Percentiles rank a stretch among this genome's conserved stretches.
phyloP scores from a whole-genome alignment of 2,888 invertebrate species.

The Perizoma affinitatum region DNA sequence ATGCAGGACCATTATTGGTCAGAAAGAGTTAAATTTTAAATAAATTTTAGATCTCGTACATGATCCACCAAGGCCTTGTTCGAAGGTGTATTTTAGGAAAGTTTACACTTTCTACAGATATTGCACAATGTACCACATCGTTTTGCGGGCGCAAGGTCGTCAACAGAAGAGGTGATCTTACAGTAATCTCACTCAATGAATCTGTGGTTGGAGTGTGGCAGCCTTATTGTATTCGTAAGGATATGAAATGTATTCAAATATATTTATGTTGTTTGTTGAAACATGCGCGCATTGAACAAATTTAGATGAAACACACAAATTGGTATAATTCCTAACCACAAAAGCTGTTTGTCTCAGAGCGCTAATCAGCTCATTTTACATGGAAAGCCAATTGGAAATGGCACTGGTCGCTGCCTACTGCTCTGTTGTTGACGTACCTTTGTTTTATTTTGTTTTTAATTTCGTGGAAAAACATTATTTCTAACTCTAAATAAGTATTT shows the following conservation, averaged over 20 bases:
- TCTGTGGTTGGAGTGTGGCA: too few relatives aligned
- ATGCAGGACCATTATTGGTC: background rate
- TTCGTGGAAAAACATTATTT: conserved; percentile 15
- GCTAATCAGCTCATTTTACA: background rate
- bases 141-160: conserved; percentile 53
- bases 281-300: too few relatives aligned
- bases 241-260: too few relatives aligned
- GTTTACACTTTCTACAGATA: conserved; percentile 60
- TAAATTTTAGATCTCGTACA: conserved; percentile 35
- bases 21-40: conserved; percentile 8
- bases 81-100: conserved; percentile 54
- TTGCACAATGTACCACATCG: conserved; percentile 43
- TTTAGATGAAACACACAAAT: background rate
- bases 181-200: too few relatives aligned
- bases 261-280: too few relatives aligned
- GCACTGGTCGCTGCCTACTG: too few relatives aligned
- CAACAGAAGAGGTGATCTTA: too few relatives aligned
- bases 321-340: background rate
- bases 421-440: too few relatives aligned
- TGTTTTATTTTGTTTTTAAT: conserved; percentile 46
- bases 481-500: too few relatives aligned
- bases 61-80: conserved; percentile 40
- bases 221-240: too few relatives aligned
- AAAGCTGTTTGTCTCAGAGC: background rate
- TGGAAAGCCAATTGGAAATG: too few relatives aligned